Conservation (phyloP, 2,113 vertebrate genomes). For the Clinocottus analis region DNA sequence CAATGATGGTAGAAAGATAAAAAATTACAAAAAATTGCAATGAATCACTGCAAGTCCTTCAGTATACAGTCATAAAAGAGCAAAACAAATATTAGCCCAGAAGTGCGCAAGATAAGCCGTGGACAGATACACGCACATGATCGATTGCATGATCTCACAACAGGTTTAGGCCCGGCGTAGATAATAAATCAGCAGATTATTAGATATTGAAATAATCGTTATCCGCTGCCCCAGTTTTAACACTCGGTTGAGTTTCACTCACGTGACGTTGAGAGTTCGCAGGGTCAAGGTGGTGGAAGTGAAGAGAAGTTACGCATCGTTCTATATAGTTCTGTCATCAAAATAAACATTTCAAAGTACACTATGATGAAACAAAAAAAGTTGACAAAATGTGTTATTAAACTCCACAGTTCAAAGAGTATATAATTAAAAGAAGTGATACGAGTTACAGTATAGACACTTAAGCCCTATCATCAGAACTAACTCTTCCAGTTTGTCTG, state of each 20-base stretch:
- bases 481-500: conserved; percentile 52
- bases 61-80: too few relatives aligned
- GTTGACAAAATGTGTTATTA: too few relatives aligned
- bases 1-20: too few relatives aligned
- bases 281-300: background rate
- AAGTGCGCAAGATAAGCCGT: too few relatives aligned
- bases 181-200: background rate
- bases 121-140: too few relatives aligned
- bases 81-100: too few relatives aligned
- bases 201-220: background rate
- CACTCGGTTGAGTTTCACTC: background rate
- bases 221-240: background rate
- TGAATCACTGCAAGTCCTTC: too few relatives aligned
- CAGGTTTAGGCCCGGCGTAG: too few relatives aligned
- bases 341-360: background rate
- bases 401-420: background rate
- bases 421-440: conserved; percentile 61
- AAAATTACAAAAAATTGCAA: too few relatives aligned
- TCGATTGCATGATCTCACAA: too few relatives aligned
- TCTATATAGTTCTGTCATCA: too few relatives aligned
- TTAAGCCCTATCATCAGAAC: conserved; percentile 50
- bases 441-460: conserved; percentile 1
- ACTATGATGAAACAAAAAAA: background rate
- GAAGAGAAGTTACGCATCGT: background rate
- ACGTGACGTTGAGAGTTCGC: background rate